Percentiles rank a stretch among this genome's conserved stretches.
phyloP scores from a whole-genome alignment of 2,888 invertebrate genomes.

The Melanostoma mellinum region DNA sequence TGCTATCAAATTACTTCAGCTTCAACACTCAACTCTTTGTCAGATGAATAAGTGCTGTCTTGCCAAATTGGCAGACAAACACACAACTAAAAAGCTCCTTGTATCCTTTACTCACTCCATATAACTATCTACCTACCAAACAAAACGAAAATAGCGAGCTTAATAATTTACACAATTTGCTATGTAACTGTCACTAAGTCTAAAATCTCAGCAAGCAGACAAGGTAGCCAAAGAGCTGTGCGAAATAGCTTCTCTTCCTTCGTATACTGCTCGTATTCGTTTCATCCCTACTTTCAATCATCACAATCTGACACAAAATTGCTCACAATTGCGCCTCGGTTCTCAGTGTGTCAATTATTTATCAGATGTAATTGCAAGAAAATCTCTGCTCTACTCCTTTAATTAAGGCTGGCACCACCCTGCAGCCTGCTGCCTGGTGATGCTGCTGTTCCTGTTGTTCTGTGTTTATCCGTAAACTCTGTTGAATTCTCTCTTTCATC shows the following conservation, averaged over 20 bases:
- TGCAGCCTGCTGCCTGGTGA: slow-evolving; percentile 3
- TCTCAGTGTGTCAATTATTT: slow-evolving; percentile 62
- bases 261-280: not conserved
- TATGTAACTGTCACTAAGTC: slow-evolving; percentile 37
- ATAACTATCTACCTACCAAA: not conserved
- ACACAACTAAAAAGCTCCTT: not conserved
- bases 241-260: slow-evolving; percentile 2
- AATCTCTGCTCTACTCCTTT: slow-evolving; percentile 47
- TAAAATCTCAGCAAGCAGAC: slow-evolving; percentile 41
- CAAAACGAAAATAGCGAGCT: slow-evolving; percentile 41
- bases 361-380: slow-evolving; percentile 60
- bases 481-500: slow-evolving; percentile 63
- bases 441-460: slow-evolving; percentile 23
- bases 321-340: slow-evolving; percentile 22
- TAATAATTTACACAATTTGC: slow-evolving; percentile 62
- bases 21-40: too few relatives aligned
- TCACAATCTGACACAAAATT: slow-evolving; percentile 65
- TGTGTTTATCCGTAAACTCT: slow-evolving; percentile 25
- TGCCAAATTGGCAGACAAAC: slow-evolving; percentile 6
- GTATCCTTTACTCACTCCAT: not conserved
- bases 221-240: not conserved
- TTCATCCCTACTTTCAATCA: slow-evolving; percentile 15
- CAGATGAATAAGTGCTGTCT: too few relatives aligned
- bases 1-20: too few relatives aligned
- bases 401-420: slow-evolving; percentile 44